These are phyloP conservation scores for Leptinotarsa haldemani DNA, from an alignment of 2,888 invertebrate genomes.

Conservation along the genomic window DNA sequence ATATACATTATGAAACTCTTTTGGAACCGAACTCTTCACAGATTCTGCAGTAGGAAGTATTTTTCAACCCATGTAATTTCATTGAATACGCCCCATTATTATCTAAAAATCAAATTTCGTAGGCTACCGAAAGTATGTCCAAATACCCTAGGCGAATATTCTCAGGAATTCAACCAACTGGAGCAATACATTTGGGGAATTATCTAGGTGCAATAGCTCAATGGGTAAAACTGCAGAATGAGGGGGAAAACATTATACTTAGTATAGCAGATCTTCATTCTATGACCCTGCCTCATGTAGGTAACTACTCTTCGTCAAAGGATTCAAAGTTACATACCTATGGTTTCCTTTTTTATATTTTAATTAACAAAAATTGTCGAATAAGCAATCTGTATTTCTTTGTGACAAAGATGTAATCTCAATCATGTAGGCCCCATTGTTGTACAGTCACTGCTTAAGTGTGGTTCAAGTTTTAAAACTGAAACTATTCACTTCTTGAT, in stretches of 20 bases:
- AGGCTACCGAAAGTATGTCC: slow-evolving; percentile 28
- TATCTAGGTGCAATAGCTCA: slow-evolving; percentile 93
- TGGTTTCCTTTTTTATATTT: too few relatives aligned
- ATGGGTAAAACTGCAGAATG: slow-evolving; percentile 86
- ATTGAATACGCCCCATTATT: background rate
- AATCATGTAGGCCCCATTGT: too few relatives aligned
- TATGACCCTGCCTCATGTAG: slow-evolving; percentile 85
- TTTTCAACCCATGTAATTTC: slow-evolving; percentile 28
- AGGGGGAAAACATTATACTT: slow-evolving; percentile 76
- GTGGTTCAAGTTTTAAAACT: too few relatives aligned
- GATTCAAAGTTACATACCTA: too few relatives aligned
- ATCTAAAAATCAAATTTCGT: slow-evolving; percentile 29
- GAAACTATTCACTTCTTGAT: too few relatives aligned
- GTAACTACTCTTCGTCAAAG: background rate
- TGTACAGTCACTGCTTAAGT: too few relatives aligned
- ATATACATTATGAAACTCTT: background rate
- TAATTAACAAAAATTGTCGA: too few relatives aligned
- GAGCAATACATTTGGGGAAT: slow-evolving; percentile 93
- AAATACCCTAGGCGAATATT: slow-evolving; percentile 70
- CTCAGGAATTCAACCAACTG: slow-evolving; percentile 97
- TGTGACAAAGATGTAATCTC: too few relatives aligned
- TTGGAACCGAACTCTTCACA: background rate
- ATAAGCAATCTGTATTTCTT: too few relatives aligned
- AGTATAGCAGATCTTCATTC: slow-evolving; percentile 95
- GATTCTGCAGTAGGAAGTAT: slow-evolving; percentile 5